Conservation (phyloP, 2,797 vertebrate genomes). For the Anabacerthia variegaticeps region DNA sequence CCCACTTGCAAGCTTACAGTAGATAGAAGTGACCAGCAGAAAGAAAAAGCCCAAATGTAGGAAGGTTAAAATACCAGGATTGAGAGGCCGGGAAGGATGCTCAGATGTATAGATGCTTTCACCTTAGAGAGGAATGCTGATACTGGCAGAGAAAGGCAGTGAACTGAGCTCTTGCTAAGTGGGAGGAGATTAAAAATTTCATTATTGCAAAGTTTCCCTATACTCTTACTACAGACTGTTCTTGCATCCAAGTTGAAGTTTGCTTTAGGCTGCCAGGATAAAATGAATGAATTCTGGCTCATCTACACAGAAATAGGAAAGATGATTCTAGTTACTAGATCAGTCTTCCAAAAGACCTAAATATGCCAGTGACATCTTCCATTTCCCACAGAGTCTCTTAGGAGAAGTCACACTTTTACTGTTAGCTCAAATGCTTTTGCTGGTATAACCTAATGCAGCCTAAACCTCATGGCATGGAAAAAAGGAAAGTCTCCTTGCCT, state of each 20-base stretch:
- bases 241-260: neutral
- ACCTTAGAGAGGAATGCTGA: neutral
- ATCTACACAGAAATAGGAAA: neutral
- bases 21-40: neutral
- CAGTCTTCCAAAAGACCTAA: constrained; percentile 7
- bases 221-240: neutral
- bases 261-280: neutral
- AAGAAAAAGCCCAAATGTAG: neutral
- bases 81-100: neutral
- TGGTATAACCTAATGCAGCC: neutral
- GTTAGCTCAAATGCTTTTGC: neutral
- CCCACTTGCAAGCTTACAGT: neutral
- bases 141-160: neutral
- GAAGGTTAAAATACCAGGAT: neutral
- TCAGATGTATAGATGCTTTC: neutral
- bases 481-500: neutral
- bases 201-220: neutral
- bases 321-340: neutral
- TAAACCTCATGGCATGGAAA: neutral
- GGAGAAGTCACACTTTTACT: constrained; percentile 16
- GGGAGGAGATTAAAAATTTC: neutral
- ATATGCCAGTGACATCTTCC: neutral
- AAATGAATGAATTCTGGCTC: constrained; percentile 17
- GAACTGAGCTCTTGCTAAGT: neutral
- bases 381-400: constrained; percentile 16